Base-by-base conservation (phyloP, 2,888 invertebrate genomes). In the Caenorhabditis sp. region DNA sequence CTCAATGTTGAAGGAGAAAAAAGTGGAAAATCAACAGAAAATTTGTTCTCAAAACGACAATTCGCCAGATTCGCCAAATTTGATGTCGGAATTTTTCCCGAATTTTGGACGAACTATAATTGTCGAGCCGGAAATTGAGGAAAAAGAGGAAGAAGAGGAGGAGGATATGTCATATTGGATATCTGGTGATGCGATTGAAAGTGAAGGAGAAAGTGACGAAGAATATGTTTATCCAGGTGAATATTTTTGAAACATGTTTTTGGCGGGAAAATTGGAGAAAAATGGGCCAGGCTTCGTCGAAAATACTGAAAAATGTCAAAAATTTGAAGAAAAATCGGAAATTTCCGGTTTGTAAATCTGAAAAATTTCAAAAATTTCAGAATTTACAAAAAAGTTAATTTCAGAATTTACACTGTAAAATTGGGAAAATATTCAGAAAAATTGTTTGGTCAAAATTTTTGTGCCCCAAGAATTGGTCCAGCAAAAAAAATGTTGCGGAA, bases 41-140 rank as follows among this genome's bases (percentile, higher is more conserved):
- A 5, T 17, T 31, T 19, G 50, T 21, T 53, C 23, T n/a, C n/a
- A n/a, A n/a, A n/a, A n/a, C n/a, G n/a, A n/a, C n/a, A n/a, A n/a
- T n/a, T n/a, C n/a, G n/a, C n/a, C 8, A n/a, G 21, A 23, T 1
- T 53, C 53, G 3, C 21, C 21, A 3, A 53, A 53, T 53, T 5
- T 23, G 55, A 26, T 55, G 17, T 55, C 26, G 1, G 71, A 71
- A 36, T 71, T 71, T 53, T 71, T 71, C 21, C 71, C 71, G 0
- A 26, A 60, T n/a, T n/a, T 17, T 14, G 14, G 12, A 10, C 5
- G 5, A 14, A 12, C 26, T 10, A 5, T 26, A 8, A 26, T 26
- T 12, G 5, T 8, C 2, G 10, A 4, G 17, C 14, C 5, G 23
- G 26, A 26, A 43, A 43, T 19, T 6, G 57, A n/a, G 19, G 19